These are phyloP conservation scores for Drosophila nr. medialis DNA, from an alignment of 2,888 invertebrate species.

Conservation along the genomic window DNA sequence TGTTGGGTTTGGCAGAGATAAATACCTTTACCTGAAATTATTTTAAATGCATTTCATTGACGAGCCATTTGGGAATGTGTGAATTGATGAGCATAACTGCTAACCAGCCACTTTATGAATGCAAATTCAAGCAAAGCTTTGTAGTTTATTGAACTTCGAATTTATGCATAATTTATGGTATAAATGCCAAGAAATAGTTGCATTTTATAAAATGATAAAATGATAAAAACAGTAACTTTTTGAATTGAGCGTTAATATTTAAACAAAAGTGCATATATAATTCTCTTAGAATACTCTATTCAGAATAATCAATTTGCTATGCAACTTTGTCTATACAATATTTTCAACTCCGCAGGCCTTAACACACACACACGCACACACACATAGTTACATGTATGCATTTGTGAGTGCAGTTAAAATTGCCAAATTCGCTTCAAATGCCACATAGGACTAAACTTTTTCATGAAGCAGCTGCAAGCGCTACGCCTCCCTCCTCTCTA, in stretches of 20 bases:
- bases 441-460: slow-evolving; percentile 49
- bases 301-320: slow-evolving; percentile 28
- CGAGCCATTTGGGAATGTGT: neutral
- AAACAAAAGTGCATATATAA: neutral
- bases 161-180: neutral
- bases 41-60: slow-evolving; percentile 5
- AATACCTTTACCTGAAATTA: slow-evolving; percentile 12
- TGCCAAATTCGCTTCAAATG: slow-evolving; percentile 47
- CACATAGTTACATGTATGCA: neutral
- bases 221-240: neutral
- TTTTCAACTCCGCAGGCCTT: slow-evolving; percentile 29
- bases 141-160: neutral
- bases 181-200: neutral
- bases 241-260: neutral
- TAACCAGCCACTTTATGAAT: neutral
- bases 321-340: slow-evolving; percentile 32
- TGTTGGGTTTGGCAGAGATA: neutral
- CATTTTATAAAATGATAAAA: neutral
- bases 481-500: neutral
- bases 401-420: slow-evolving; percentile 38
- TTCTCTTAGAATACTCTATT: slow-evolving; percentile 7
- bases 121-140: neutral
- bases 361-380: slow-evolving; percentile 13
- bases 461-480: slow-evolving; percentile 31
- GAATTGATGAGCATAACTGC: slow-evolving; percentile 5